These are phyloP conservation scores for Lepidochrysops patricia DNA, from an alignment of 2,888 invertebrate genomes.

Conservation along the genomic window DNA sequence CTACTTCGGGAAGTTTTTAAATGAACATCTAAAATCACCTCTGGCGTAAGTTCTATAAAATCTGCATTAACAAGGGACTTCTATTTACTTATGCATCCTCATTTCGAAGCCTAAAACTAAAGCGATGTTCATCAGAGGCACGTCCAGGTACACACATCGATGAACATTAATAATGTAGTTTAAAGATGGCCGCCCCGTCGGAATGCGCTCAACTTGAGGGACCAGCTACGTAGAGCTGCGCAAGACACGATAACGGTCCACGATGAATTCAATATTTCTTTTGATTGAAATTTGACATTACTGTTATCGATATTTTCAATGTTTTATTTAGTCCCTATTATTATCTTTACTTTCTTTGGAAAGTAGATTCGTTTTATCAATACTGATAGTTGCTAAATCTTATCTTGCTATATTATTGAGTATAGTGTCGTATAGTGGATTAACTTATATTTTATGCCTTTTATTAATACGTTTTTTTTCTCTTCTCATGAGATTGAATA, in stretches of 20 bases:
- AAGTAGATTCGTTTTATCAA: not conserved
- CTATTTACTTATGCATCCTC: not conserved
- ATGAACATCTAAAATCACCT: too few species aligned
- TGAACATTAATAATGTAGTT: constrained; percentile 66
- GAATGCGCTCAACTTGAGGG: constrained; percentile 51
- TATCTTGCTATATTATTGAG: constrained; percentile 9
- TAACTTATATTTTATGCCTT: not conserved
- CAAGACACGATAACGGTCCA: constrained; percentile 26
- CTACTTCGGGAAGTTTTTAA: too few species aligned
- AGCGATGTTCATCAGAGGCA: constrained; percentile 5
- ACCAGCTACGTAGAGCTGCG: constrained; percentile 42
- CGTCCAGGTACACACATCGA: constrained; percentile 12
- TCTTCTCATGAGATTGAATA: not conserved
- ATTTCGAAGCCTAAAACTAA: not conserved
- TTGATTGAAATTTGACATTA: not conserved
- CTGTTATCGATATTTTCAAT: not conserved
- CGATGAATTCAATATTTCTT: constrained; percentile 12
- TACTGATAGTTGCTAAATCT: constrained; percentile 2
- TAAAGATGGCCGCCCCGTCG: constrained; percentile 61
- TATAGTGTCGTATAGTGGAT: too few species aligned
- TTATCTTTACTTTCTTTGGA: not conserved
- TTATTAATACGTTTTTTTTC: not conserved
- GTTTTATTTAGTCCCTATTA: not conserved
- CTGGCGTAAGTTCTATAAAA: not conserved
- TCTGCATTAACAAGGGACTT: not conserved